Conservation (phyloP, 1,140 invertebrate species). For the Ruditapes philippinarum region DNA sequence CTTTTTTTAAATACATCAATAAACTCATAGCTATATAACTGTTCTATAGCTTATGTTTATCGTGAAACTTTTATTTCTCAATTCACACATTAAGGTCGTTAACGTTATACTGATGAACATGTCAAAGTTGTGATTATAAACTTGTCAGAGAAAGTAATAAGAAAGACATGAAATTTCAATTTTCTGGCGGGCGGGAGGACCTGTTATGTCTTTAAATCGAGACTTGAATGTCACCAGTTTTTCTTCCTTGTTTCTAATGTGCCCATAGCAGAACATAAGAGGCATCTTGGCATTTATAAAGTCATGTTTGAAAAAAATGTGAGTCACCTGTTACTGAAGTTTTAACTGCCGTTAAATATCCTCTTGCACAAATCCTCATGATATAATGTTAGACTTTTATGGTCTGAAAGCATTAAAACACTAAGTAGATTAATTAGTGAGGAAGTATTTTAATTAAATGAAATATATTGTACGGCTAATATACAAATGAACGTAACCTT, state of each 20-base stretch:
- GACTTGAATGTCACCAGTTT: neutral
- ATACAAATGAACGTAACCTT: no score
- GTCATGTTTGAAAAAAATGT: neutral
- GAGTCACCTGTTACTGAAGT: neutral
- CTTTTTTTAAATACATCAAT: no score
- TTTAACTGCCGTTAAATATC: neutral
- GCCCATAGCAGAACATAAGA: neutral
- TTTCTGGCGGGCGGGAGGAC: neutral
- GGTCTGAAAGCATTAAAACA: neutral
- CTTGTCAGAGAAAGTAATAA: neutral
- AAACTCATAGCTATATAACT: no score
- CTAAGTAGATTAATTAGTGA: neutral
- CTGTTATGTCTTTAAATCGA: neutral
- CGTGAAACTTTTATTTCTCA: neutral
- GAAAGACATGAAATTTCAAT: constrained; percentile 1
- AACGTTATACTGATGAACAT: neutral
- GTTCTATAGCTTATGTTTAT: no score
- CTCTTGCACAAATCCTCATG: neutral
- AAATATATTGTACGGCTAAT: neutral
- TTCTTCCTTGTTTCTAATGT: neutral
- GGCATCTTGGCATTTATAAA: neutral
- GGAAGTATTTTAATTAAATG: neutral
- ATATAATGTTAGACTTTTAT: constrained; percentile 1
- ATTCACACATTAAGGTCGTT: neutral
- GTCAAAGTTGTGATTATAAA: constrained; percentile 12